Percentiles rank a stretch among this genome's conserved stretches.
phyloP scores from a whole-genome alignment of 2,797 vertebrate genomes.

The Lagodon rhomboides region DNA sequence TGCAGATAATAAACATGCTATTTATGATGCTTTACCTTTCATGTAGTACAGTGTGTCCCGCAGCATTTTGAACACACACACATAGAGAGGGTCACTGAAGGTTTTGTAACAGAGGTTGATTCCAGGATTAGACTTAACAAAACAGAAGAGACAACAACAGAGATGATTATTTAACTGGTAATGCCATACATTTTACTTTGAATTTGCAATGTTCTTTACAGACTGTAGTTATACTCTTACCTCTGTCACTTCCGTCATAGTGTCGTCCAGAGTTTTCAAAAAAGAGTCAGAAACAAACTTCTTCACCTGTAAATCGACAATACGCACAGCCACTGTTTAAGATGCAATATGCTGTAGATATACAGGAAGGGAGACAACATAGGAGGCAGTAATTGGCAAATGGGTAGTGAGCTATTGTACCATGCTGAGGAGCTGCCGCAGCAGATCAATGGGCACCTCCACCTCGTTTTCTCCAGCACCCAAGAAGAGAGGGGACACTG shows the following conservation, averaged over 20 bases:
- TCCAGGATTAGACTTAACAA: conserved; percentile 85
- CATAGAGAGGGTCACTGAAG: conserved; percentile 95
- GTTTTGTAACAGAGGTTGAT: conserved; percentile 90
- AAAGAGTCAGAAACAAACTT: conserved; percentile 91
- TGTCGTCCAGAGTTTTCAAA: conserved; percentile 89
- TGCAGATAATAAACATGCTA: not conserved
- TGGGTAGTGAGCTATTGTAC: conserved; percentile 70
- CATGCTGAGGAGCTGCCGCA: conserved; percentile 91
- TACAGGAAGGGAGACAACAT: not conserved
- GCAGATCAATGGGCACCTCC: conserved; percentile 89
- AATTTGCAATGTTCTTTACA: not conserved
- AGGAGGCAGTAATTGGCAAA: not conserved
- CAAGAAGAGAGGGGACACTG: conserved; percentile 92
- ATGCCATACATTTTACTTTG: not conserved
- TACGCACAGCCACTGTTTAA: conserved; percentile 7
- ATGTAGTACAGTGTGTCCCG: conserved; percentile 95
- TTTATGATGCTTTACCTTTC: conserved; percentile 87
- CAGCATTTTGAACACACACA: conserved; percentile 98
- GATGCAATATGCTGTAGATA: not conserved
- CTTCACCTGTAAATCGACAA: conserved; percentile 87
- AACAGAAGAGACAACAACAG: conserved; percentile 38
- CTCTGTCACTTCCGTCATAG: conserved; percentile 87
- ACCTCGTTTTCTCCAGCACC: conserved; percentile 89
- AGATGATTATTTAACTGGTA: conserved; percentile 28
- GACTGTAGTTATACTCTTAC: conserved; percentile 70